Base-by-base conservation (phyloP, 2,113 vertebrate species). In the Rhinopomastus cyanomelas region DNA sequence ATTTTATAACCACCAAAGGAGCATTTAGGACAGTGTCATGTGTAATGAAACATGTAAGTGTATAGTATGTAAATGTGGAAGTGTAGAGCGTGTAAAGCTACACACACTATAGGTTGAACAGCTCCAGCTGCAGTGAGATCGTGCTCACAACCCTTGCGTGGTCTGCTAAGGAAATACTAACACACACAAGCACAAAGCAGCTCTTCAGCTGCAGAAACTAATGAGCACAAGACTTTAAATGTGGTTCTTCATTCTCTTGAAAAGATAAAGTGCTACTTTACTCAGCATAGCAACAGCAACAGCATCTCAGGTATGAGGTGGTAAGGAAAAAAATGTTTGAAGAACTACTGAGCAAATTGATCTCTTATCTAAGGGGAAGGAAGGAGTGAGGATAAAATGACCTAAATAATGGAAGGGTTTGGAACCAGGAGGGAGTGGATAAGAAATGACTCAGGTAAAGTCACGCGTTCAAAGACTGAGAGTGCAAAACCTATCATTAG, bases 371-470 rank as follows among this genome's bases (percentile, higher is more conserved):
- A 44, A 90, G 57, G 75, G 81, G 62, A 87, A 72, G 53, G 62
- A 81, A 48, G 21, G 36, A 88, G 26, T 14, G 56, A 86, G 57
- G 53, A 59, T 59, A 30, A 42, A 84, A 23, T 75, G 79, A 88
- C 67, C 71, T 79, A 87, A 85, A 91, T 85, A 85, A 81, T 64
- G 51, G 81, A 81, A 90, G 46, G 55, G 17, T 90, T 93, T 81
- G 30, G 78, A 92, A 72, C 66, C 55, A 21, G 23, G 49, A 81
- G 39, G 69, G 39, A 72, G 72, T 60, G 69, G 69, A 68, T 87
- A 64, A 93, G 85, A 87, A 74, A 4, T 2, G 7, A 67, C 78
- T 76, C 61, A 55, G 57, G 65, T 86, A 90, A 90, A 95, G 74
- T 88, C 27, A 51, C 73, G 21, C 66, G 78, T 86, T 90, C 81